Percentiles rank a stretch among this genome's conserved stretches.
phyloP scores from a whole-genome alignment of 1,140 invertebrate genomes.

The Mamestra configurata region DNA sequence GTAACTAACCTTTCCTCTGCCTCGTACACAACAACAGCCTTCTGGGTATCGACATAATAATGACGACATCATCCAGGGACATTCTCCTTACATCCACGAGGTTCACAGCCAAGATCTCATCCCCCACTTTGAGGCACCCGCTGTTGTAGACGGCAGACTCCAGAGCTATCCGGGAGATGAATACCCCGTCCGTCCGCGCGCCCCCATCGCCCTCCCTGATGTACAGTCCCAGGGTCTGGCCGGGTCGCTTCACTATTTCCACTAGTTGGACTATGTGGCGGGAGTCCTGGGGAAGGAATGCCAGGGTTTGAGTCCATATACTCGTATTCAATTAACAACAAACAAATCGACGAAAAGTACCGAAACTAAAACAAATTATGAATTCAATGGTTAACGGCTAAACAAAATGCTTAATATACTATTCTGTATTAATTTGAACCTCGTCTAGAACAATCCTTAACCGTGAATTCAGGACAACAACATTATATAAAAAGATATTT shows the following conservation, averaged over 20 bases:
- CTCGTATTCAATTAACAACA: too few relatives aligned
- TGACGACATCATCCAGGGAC: conserved; percentile 99
- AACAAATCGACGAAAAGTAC: too few relatives aligned
- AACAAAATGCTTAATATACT: too few relatives aligned
- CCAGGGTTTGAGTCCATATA: too few relatives aligned
- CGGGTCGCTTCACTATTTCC: conserved; percentile 99
- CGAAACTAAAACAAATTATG: too few relatives aligned
- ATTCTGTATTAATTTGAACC: too few relatives aligned
- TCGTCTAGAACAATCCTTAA: too few relatives aligned
- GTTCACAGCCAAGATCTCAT: conserved; percentile 99
- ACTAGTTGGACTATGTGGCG: conserved; percentile 97
- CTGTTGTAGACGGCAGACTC: conserved; percentile 99
- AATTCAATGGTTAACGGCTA: too few relatives aligned
- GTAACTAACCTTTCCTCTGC: conserved; percentile 90
- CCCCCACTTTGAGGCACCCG: conserved; percentile 98
- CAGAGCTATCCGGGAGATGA: conserved; percentile 99
- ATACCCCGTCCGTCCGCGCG: conserved; percentile 97
- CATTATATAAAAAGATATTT: too few relatives aligned
- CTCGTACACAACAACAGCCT: conserved; percentile 97
- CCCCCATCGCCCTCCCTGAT: conserved; percentile 98
- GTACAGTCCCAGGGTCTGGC: conserved; percentile 99
- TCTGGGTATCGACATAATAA: conserved; percentile 99
- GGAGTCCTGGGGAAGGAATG: conserved; percentile 89
- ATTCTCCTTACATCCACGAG: conserved; percentile 98
- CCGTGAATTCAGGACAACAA: too few relatives aligned